Evolutionary conservation across 2,888 invertebrate species (phyloP), one percentile per base, ranked within the genome.

Genomic region (Archips xylosteana): DNA sequence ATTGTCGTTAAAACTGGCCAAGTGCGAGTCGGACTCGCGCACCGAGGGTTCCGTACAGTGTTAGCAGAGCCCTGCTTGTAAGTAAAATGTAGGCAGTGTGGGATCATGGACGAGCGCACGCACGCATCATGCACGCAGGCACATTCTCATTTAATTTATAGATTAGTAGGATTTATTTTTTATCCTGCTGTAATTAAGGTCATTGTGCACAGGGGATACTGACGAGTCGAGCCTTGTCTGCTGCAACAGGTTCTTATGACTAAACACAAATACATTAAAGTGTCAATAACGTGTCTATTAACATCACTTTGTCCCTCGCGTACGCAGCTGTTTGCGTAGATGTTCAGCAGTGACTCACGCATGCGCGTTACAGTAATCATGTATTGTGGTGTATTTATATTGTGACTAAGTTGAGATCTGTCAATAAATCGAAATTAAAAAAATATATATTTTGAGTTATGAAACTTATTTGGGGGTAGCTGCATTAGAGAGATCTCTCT

Each of bases 331-430:
- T 71, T 64, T 71, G 64, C 57, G 36, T 64, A 71, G 70, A 54
- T 71, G 70, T 23, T 15, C 54, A n/a, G 49, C 49, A 4, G 23
- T 65, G 70, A 65, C 39, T 71, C 70, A 64, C 57, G 42, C 47
- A 45, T 39, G 64, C 64, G 59, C 63, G 39, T 64, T 39, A 39
- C 69, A 23, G 10, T 51, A 62, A 51, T 59, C n/a, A 71, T 71
- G 47, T 71, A 64, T 59, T 65, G 64, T 36, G 12, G 63, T 59
- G 47, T 71, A 49, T 71, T 71, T 45, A 65, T 59, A 59, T 71
- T 71, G 64, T 71, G 70, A 71, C 62, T 57, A 62, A 63, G 39
- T 32, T 59, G 15, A 63, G 42, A 13, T 51, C 5, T 54, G 62
- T 63, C 54, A 45, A 45, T 70, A 61, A 23, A 61, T 47, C 45